A percentile compares a stretch with the other conserved stretches of the same genome.
Conservation (phyloP, 2,888 invertebrate genomes). For the Xestoiulus laeticollis region DNA sequence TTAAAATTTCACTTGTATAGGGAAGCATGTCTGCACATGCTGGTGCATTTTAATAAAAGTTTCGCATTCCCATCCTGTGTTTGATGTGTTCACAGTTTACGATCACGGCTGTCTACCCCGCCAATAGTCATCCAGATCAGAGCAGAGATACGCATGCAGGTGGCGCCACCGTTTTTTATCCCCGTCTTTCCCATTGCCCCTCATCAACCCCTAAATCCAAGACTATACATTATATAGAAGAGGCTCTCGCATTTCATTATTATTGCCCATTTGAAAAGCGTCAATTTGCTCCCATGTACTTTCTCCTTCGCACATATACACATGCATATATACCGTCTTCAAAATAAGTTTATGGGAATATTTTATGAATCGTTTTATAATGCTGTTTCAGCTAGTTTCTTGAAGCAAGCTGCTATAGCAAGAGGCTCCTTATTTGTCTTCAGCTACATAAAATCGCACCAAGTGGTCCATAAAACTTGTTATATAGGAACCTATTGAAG, state of each 20-base stretch:
- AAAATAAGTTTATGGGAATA: not conserved
- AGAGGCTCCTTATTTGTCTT: not conserved
- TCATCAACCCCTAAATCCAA: too few species aligned
- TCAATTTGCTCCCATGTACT: conserved; percentile 25
- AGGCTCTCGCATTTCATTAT: not conserved
- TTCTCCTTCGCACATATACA: not conserved
- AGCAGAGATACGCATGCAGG: too few species aligned
- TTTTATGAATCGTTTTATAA: not conserved
- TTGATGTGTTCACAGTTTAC: too few species aligned
- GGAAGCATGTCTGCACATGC: too few species aligned
- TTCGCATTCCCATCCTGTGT: too few species aligned
- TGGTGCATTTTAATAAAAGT: too few species aligned
- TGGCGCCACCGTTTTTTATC: too few species aligned
- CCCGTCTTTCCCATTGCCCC: too few species aligned
- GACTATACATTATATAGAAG: not conserved
- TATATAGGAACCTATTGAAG: conserved; percentile 1
- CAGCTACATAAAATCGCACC: conserved; percentile 21
- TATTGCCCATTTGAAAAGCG: conserved; percentile 28
- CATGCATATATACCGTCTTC: too few species aligned
- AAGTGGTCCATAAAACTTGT: conserved; percentile 30
- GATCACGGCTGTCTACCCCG: too few species aligned
- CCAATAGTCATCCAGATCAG: too few species aligned
- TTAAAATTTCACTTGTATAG: too few species aligned
- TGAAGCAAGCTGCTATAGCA: not conserved
- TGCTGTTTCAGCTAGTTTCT: not conserved